These are phyloP conservation scores for Zeugodacus cucurbitae DNA, from an alignment of 1,140 invertebrate species.

Conservation along the genomic window DNA sequence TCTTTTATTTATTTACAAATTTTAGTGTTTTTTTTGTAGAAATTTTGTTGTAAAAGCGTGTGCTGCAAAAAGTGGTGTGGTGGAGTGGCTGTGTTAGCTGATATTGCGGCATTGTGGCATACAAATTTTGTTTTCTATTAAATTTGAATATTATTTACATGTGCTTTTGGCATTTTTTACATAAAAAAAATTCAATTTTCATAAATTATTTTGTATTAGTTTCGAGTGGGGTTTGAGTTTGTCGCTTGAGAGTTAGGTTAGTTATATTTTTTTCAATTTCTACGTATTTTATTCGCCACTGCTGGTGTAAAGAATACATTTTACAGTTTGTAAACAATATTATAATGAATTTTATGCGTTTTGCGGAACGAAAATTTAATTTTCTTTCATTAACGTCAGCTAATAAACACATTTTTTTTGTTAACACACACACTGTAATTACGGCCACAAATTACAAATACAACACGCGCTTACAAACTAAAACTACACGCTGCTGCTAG, in stretches of 20 bases:
- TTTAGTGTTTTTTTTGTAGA: background rate
- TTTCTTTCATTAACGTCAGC: background rate
- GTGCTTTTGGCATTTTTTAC: background rate
- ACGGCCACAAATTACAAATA: background rate
- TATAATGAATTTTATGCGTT: background rate
- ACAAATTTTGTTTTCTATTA: background rate
- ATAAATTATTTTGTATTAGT: too few species aligned
- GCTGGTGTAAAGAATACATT: background rate
- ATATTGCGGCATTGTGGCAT: background rate
- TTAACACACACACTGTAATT: background rate
- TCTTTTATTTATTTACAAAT: slow-evolving; percentile 6
- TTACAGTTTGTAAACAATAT: background rate
- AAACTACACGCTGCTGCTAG: background rate
- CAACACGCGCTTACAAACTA: background rate
- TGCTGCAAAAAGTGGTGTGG: too few species aligned
- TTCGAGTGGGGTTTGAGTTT: too few species aligned
- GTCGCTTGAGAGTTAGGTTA: too few species aligned
- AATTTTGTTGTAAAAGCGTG: too few species aligned
- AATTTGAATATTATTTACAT: background rate
- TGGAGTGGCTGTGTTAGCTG: too few species aligned
- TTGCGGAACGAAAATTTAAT: background rate
- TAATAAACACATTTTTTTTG: background rate
- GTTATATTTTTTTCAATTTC: background rate
- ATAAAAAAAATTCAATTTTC: background rate
- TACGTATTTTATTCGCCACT: background rate